Percentiles rank a stretch among this genome's conserved stretches.
Evolutionary conservation across 2,113 vertebrate species (phyloP).

Genomic region (Neolamprologus fasciatus): DNA sequence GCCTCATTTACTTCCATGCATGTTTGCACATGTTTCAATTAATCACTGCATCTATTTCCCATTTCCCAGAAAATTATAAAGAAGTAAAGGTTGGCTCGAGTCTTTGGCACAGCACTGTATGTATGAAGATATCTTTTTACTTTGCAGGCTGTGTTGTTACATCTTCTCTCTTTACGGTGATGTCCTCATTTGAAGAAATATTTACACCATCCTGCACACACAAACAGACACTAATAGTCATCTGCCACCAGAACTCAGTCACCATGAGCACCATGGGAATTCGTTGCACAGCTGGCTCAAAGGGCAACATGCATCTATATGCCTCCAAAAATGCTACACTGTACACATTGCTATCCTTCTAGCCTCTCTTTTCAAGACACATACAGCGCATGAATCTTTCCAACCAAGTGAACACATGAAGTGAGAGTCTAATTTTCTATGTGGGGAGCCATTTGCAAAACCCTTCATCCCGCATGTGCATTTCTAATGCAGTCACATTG

Average conservation of each 20-base stretch:
- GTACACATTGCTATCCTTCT: not conserved
- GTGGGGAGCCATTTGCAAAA: not conserved
- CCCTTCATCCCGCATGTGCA: not conserved
- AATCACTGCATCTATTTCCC: not conserved
- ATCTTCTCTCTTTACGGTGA: not conserved
- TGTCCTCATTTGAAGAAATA: slow-evolving; percentile 1
- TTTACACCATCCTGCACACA: not conserved
- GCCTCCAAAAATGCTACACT: not conserved
- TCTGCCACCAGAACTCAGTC: not conserved
- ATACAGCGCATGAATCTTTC: not conserved
- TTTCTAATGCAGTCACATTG: not conserved
- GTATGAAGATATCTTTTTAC: not conserved
- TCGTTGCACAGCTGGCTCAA: not conserved
- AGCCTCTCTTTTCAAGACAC: not conserved
- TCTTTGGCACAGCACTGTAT: not conserved
- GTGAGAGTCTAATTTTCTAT: not conserved
- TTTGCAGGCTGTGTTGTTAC: not conserved
- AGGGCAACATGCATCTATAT: slow-evolving; percentile 5
- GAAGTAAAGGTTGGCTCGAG: not conserved
- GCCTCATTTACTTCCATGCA: not conserved
- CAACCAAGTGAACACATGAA: not conserved
- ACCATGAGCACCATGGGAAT: slow-evolving; percentile 10
- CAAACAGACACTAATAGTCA: not conserved
- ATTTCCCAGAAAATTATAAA: not conserved
- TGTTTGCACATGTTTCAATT: not conserved